Percentiles rank a stretch among this genome's conserved stretches.
Evolutionary conservation across 1,140 invertebrate species (phyloP).

Genomic region (Stenopsyche tienmushanensis): DNA sequence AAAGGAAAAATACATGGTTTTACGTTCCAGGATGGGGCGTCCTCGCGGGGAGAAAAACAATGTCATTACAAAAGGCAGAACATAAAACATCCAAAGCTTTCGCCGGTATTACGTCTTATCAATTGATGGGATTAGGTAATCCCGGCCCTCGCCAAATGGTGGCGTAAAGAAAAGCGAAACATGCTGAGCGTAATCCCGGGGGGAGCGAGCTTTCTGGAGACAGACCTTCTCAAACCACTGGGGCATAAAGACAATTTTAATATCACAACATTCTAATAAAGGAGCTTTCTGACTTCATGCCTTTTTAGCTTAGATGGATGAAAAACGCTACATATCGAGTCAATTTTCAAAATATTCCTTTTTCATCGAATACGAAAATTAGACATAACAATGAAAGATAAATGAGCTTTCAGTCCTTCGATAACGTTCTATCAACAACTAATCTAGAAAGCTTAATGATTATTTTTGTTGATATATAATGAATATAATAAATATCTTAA

Average conservation of each 20-base stretch:
- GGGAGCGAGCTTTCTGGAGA: neutral
- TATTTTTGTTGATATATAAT: too few species aligned
- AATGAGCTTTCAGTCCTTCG: too few species aligned
- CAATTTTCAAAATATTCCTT: too few species aligned
- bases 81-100: conserved; percentile 36
- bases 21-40: too few species aligned
- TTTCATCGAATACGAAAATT: too few species aligned
- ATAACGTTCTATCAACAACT: too few species aligned
- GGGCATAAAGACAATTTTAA: neutral
- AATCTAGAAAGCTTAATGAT: too few species aligned
- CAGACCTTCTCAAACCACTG: neutral
- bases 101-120: conserved; percentile 40
- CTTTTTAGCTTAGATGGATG: neutral
- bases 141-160: conserved; percentile 21
- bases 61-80: conserved; percentile 37
- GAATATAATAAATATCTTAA: too few species aligned
- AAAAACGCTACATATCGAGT: neutral
- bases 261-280: neutral
- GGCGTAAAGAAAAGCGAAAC: conserved; percentile 27
- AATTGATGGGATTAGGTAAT: conserved; percentile 42
- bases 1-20: conserved; percentile 13
- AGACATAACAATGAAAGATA: too few species aligned
- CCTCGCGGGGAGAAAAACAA: conserved; percentile 34
- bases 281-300: neutral
- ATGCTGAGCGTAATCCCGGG: conserved; percentile 16